Conservation (phyloP, 2,113 vertebrate genomes). For the Upupa epops region DNA sequence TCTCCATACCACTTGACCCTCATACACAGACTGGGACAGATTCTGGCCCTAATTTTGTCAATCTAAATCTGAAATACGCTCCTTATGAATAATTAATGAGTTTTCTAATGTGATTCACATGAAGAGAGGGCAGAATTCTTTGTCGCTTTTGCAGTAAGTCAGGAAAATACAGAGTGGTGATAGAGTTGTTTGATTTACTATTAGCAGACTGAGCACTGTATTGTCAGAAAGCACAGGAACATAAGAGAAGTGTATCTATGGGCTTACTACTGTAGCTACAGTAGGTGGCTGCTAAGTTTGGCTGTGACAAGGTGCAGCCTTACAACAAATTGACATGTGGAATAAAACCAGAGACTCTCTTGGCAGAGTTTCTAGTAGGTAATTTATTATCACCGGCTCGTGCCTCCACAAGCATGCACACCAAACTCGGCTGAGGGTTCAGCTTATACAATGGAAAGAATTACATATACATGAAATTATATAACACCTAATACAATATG, state of each 20-base stretch:
- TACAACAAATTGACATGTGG: too few relatives aligned
- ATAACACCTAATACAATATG: too few relatives aligned
- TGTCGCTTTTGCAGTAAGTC: not conserved
- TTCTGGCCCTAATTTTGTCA: not conserved
- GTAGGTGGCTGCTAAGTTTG: not conserved
- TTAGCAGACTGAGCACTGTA: rapidly evolving
- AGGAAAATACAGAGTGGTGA: not conserved
- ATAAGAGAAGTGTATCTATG: not conserved
- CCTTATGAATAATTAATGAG: not conserved
- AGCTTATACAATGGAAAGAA: too few relatives aligned
- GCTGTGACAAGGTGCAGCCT: not conserved
- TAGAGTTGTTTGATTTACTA: rapidly evolving
- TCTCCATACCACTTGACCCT: not conserved
- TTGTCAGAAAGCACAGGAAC: not conserved
- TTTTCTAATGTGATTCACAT: not conserved
- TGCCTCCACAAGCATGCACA: too few relatives aligned
- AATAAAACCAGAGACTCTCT: too few relatives aligned
- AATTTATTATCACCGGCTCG: too few relatives aligned
- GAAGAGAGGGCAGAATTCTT: not conserved
- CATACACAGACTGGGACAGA: not conserved
- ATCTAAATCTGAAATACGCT: not conserved
- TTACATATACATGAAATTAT: too few relatives aligned
- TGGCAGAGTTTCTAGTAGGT: too few relatives aligned
- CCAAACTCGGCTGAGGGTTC: too few relatives aligned
- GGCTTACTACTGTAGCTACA: rapidly evolving